Percentiles rank a stretch among this genome's conserved stretches.
Conservation (phyloP, 2,113 vertebrate species). For the mouse (Mus musculus) region GRCm39 chr6:97484501-97485000, state of each 20-base stretch:
- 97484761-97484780: neutral
- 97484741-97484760: conserved; percentile 12
- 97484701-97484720: neutral
- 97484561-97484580: neutral
- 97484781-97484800: neutral
- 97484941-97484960: neutral
- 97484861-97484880: neutral
- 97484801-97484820: neutral
- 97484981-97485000: neutral
- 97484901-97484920: neutral
- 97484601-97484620: neutral
- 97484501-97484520: neutral
- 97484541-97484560: no score
- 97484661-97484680: neutral
- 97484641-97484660: neutral
- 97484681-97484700: neutral
- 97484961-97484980: neutral
- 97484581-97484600: neutral
- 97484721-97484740: neutral
- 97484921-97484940: neutral
- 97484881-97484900: neutral
- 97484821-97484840: neutral
- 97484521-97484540: neutral
- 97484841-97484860: neutral
- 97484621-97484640: neutral